phyloP scores from a whole-genome alignment of 2,797 vertebrate species.

The Hephaestus fuliginosus region DNA sequence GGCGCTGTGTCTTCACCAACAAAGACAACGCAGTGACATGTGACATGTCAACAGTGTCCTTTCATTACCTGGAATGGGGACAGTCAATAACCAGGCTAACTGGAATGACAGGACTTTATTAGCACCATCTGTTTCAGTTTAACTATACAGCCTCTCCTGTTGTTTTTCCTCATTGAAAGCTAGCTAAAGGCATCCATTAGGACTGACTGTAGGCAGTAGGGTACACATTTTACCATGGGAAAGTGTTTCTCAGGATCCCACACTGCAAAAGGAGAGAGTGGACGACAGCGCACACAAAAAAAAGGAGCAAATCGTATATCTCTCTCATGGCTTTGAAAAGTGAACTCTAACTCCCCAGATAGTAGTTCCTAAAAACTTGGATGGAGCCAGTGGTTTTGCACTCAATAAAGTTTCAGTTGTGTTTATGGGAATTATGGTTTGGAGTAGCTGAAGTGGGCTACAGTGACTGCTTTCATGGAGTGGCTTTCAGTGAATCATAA shows the following conservation, averaged over 20 bases:
- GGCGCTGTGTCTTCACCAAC: conserved; percentile 38
- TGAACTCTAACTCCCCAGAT: conserved; percentile 64
- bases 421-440: conserved; percentile 79
- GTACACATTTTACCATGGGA: conserved; percentile 73
- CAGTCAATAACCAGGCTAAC: conserved; percentile 69
- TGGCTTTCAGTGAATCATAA: conserved; percentile 65
- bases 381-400: conserved; percentile 80
- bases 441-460: conserved; percentile 71
- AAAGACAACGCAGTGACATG: conserved; percentile 65
- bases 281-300: conserved; percentile 52
- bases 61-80: conserved; percentile 75
- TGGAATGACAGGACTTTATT: conserved; percentile 78
- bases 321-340: conserved; percentile 70
- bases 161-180: conserved; percentile 77
- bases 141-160: conserved; percentile 74
- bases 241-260: conserved; percentile 71
- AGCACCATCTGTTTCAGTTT: conserved; percentile 85
- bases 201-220: conserved; percentile 62
- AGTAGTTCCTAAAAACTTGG: conserved; percentile 69
- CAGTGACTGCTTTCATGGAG: conserved; percentile 67
- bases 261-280: conserved; percentile 63
- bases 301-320: conserved; percentile 58
- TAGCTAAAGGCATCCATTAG: conserved; percentile 76
- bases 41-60: conserved; percentile 71
- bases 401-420: conserved; percentile 80